phyloP scores from a whole-genome alignment of 2,888 invertebrate genomes.

The Parnassius apollo region DNA sequence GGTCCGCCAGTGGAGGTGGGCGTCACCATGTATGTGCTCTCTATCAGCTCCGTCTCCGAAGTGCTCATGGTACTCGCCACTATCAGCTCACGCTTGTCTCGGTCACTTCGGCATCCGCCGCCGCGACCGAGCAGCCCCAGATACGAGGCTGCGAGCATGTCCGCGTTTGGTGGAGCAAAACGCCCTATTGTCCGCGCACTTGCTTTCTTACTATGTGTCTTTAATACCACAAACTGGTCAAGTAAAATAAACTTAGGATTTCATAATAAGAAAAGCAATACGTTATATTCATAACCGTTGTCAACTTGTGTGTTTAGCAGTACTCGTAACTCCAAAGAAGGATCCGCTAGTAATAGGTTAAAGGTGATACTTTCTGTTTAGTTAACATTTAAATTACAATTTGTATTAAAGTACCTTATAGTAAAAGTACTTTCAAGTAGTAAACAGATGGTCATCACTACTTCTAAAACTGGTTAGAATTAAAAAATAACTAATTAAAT shows the following conservation, averaged over 20 bases:
- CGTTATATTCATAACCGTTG: conserved; percentile 62
- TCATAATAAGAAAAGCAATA: conserved; percentile 75
- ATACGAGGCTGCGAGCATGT: conserved; percentile 81
- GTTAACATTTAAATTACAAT: conserved; percentile 3
- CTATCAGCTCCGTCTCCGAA: conserved; percentile 99
- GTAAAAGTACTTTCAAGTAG: neutral
- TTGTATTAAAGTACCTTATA: neutral
- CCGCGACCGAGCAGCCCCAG: conserved; percentile 79
- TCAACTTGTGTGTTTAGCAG: conserved; percentile 73
- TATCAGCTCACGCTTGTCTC: conserved; percentile 87
- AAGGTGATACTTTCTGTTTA: conserved; percentile 56
- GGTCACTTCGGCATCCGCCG: conserved; percentile 58
- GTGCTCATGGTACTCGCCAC: conserved; percentile 94
- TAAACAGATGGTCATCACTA: neutral
- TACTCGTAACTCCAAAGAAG: conserved; percentile 79
- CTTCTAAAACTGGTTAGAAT: neutral
- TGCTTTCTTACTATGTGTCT: conserved; percentile 73
- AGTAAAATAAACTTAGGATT: conserved; percentile 34
- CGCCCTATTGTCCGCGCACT: conserved; percentile 67
- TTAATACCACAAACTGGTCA: conserved; percentile 23
- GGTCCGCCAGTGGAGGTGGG: conserved; percentile 98
- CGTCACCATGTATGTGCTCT: conserved; percentile 98
- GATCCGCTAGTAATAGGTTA: conserved; percentile 34
- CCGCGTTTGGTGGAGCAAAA: conserved; percentile 65
- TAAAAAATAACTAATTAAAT: neutral